A percentile compares a stretch with the other conserved stretches of the same genome.
phyloP scores from a whole-genome alignment of 2,797 vertebrate genomes.

The Acipenser oxyrinchus region DNA sequence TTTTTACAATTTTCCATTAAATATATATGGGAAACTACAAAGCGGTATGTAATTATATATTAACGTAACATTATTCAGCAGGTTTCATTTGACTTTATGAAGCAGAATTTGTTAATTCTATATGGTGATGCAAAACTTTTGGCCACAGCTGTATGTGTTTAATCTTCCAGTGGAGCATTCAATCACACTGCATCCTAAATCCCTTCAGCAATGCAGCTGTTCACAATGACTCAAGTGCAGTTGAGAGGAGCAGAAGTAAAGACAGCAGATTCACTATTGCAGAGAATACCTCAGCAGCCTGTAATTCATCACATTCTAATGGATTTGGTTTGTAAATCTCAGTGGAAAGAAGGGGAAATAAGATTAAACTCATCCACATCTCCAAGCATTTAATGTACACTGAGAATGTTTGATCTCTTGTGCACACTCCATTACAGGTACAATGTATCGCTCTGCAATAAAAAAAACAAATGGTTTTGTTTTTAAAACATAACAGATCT shows the following conservation, averaged over 20 bases:
- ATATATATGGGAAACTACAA: too few species aligned
- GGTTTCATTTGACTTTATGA: too few species aligned
- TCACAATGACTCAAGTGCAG: constrained; percentile 1
- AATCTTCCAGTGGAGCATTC: constrained; percentile 15
- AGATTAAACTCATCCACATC: constrained; percentile 1
- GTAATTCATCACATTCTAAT: constrained; percentile 2
- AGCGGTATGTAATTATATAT: too few species aligned
- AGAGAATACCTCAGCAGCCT: background rate
- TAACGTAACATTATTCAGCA: too few species aligned
- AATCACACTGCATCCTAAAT: constrained; percentile 13
- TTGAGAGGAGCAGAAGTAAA: background rate
- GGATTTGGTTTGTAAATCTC: background rate
- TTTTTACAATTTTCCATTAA: too few species aligned
- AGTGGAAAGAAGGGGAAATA: background rate
- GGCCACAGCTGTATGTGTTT: constrained; percentile 3
- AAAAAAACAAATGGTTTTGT: background rate
- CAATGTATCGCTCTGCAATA: background rate
- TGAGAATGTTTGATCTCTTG: constrained; percentile 15
- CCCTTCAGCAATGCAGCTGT: constrained; percentile 8
- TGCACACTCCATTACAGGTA: background rate
- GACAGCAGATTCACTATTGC: background rate
- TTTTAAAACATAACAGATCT: background rate
- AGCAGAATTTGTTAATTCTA: too few species aligned
- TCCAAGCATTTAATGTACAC: background rate
- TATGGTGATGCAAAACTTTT: too few species aligned